phyloP scores from a whole-genome alignment of 2,113 vertebrate genomes.

The Pipa parva region DNA sequence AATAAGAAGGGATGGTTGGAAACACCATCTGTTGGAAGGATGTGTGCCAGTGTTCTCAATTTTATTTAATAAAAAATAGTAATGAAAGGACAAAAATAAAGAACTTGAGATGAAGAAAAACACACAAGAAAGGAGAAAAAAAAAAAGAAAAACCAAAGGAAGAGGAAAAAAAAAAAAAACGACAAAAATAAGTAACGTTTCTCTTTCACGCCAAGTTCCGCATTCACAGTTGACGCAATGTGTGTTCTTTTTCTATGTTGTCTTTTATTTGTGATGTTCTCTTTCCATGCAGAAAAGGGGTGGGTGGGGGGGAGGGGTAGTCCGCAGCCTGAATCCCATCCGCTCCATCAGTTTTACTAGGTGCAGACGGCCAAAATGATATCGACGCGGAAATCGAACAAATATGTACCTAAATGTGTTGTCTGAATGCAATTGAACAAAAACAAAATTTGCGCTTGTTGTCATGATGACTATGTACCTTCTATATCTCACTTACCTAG shows the following conservation, averaged over 20 bases:
- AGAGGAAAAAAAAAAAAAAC: not conserved
- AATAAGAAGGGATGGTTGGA: not conserved
- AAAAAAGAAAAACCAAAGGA: not conserved
- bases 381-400: constrained; percentile 7
- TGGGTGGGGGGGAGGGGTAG: constrained; percentile 4
- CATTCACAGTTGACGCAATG: constrained; percentile 10
- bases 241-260: constrained; percentile 34
- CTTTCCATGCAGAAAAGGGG: too few relatives aligned
- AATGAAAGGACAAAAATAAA: constrained; percentile 11
- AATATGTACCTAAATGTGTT: constrained; percentile 20
- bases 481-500: not conserved
- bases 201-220: constrained; percentile 34
- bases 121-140: not conserved
- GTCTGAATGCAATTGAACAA: not conserved
- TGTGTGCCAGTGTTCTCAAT: constrained; percentile 27
- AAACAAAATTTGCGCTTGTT: constrained; percentile 4
- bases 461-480: not conserved
- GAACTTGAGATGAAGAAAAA: not conserved
- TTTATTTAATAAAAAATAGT: constrained; percentile 16
- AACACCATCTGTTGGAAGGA: not conserved
- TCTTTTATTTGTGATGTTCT: constrained; percentile 36
- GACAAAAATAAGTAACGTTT: not conserved
- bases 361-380: constrained; percentile 29
- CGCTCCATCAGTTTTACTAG: not conserved
- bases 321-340: not conserved